Base-by-base conservation (phyloP, 1,140 invertebrate genomes). In the Alviniconcha marisindica region DNA sequence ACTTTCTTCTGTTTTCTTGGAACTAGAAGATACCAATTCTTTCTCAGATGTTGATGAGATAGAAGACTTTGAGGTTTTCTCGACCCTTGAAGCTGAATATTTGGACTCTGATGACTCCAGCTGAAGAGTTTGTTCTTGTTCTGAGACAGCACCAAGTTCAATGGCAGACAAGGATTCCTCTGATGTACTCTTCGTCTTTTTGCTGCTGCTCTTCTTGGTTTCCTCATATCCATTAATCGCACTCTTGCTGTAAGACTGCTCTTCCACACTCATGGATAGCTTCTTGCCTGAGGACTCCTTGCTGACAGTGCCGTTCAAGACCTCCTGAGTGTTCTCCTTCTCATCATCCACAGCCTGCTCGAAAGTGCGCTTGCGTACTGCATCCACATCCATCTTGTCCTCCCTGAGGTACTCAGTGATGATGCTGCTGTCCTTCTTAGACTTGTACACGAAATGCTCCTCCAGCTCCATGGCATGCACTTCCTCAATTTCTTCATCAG, bases 401-500 rank as follows among this genome's bases (percentile, higher is more conserved):
- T 31, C 51, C 60, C 28, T 40, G 7, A 18, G 40, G 24, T 28
- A 4, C 21, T 31, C 56, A 4, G 40, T 80, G 51, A 36, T 42
- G 78, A 80, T 31, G 24, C 36, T 69, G 56, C 7, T 3, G 24
- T 38, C 54, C 15, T 40, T 42, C 2, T 31, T 28, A 21, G 73
- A 76, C 38, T 40, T 83, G 79, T 33, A 85, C 2, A 79, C 48
- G 28, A 79, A 40, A 21, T 42, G 42, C 56, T 87, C 80, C 38
- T 81, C 80, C 38, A 88, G 60, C 44, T 83, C 42, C 84, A 85
- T 88, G 56, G 85, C 44, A 54, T 85, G 82, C 28, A 87, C 73
- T 10, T 83, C 84, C 18, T 76, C 79, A n/a, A 28, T 80, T n/a
- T 80, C 78, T 74, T 85, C 82, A 18, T 86, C 85, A 33, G 83